Base-by-base conservation (phyloP, 2,797 vertebrate genomes). In the Sebastes minor region DNA sequence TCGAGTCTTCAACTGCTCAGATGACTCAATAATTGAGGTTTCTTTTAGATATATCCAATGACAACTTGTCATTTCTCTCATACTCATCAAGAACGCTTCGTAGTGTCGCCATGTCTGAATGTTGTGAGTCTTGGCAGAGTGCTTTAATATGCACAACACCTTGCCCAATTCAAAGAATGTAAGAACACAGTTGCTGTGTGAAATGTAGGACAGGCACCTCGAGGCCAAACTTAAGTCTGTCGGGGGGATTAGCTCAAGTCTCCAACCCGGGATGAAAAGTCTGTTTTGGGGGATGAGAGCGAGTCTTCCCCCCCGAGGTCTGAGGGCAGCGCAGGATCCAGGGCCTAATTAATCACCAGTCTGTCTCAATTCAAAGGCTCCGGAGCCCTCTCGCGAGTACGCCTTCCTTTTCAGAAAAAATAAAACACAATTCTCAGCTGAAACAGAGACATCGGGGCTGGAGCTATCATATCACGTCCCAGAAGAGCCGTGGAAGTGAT, bases 201-300 rank as follows among this genome's bases (percentile, higher is more conserved):
- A 80, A 90, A 93, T 92, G 75, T 93, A 88, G 91, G 83, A 88
- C 92, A 93, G 83, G 89, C 86, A 88, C 86, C 91, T 78, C 2
- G 87, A 91, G 90, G 89, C 87, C 79, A 89, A 76, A 56, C 3
- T 55, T 13, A 53, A 83, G 63, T 87, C 88, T 85, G 84, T 86
- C 64, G 71, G 79, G 91, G 91, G 87, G 83, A 91, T 87, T 71
- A 75, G 75, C 75, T 80, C 38, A 18, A 84, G 71, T 78, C 84
- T 85, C 73, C 52, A 76, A 71, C 87, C 78, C 67, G 55, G 56
- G 38, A 78, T 85, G 78, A 84, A 72, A 74, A 86, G 66, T 75
- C 84, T 86, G 81, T 88, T 88, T 81, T 74, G 67, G 70, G 72
- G 76, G 74, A 78, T 83, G 71, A 81, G 63, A 89, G 81, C 9